A percentile compares a stretch with the other conserved stretches of the same genome.
Evolutionary conservation across 1,140 invertebrate species (phyloP).

Genomic region (Macrostomum lignano): DNA sequence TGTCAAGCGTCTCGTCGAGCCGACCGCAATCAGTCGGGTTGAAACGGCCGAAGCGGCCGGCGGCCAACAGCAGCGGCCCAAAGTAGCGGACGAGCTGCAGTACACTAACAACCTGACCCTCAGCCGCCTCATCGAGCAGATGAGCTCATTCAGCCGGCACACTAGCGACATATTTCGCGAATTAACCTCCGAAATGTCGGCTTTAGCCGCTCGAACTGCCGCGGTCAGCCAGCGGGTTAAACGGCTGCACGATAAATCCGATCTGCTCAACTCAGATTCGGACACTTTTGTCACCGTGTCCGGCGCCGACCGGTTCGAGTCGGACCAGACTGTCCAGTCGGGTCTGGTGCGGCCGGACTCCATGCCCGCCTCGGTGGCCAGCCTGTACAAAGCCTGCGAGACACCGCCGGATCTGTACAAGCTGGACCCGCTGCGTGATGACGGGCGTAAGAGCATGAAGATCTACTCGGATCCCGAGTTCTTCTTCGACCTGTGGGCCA

Average conservation of each 20-base stretch:
- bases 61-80: too few species aligned
- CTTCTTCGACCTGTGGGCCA: conserved; percentile 90
- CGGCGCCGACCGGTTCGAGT: too few species aligned
- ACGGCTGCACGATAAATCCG: too few species aligned
- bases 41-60: too few species aligned
- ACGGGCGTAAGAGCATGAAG: conserved; percentile 84
- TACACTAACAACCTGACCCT: conserved; percentile 2
- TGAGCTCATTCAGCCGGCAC: not conserved
- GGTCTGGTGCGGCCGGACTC: too few species aligned
- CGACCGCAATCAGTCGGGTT: too few species aligned
- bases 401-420: conserved; percentile 71
- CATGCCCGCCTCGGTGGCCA: conserved; percentile 1
- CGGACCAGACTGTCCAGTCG: too few species aligned
- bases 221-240: too few species aligned
- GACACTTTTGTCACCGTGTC: too few species aligned
- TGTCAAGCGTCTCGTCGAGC: too few species aligned
- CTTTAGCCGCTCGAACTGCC: too few species aligned
- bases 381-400: conserved; percentile 50
- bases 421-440: conserved; percentile 66
- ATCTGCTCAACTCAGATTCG: too few species aligned
- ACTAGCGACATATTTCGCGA: conserved; percentile 5
- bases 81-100: not conserved
- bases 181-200: conserved; percentile 2
- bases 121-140: not conserved
- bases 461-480: conserved; percentile 96